Percentiles rank a stretch among this genome's conserved stretches.
Conservation (phyloP, 2,113 vertebrate genomes). For the Triplophysa dalaica region DNA sequence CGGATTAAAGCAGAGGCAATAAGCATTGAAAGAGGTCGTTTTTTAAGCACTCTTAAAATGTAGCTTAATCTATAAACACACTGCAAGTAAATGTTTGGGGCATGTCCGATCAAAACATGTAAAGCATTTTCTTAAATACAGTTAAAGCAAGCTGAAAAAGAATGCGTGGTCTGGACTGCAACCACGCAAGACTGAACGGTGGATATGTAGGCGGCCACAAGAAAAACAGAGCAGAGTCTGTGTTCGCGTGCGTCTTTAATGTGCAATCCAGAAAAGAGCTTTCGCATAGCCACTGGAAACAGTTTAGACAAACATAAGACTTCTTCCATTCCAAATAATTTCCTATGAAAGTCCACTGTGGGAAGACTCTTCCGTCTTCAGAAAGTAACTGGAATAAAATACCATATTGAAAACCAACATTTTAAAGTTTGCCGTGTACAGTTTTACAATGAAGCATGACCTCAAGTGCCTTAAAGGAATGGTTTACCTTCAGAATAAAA, state of each 20-base stretch:
- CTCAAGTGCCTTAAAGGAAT: slow-evolving; percentile 13
- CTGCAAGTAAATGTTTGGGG: neutral
- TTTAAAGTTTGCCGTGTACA: neutral
- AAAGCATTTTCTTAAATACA: neutral
- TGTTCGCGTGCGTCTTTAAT: slow-evolving; percentile 13
- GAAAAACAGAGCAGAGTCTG: slow-evolving; percentile 25
- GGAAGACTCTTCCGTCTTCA: neutral
- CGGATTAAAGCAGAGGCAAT: neutral
- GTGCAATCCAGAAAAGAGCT: slow-evolving; percentile 8
- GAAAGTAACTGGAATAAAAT: neutral
- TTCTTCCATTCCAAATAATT: slow-evolving; percentile 15
- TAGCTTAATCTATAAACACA: neutral
- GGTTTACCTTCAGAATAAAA: no score
- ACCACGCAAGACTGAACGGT: slow-evolving; percentile 14
- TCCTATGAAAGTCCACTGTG: neutral
- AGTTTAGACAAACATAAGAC: slow-evolving; percentile 1
- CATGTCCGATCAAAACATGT: neutral
- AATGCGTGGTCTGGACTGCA: slow-evolving; percentile 17
- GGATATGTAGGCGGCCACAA: slow-evolving; percentile 28
- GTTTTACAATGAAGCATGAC: neutral
- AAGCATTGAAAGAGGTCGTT: neutral
- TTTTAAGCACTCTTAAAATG: neutral
- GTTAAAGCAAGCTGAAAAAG: slow-evolving; percentile 4
- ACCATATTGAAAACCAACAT: slow-evolving; percentile 7
- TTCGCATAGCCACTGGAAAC: slow-evolving; percentile 21